Base-by-base conservation (phyloP, 2,797 vertebrate species). In the Pangasius djambal region DNA sequence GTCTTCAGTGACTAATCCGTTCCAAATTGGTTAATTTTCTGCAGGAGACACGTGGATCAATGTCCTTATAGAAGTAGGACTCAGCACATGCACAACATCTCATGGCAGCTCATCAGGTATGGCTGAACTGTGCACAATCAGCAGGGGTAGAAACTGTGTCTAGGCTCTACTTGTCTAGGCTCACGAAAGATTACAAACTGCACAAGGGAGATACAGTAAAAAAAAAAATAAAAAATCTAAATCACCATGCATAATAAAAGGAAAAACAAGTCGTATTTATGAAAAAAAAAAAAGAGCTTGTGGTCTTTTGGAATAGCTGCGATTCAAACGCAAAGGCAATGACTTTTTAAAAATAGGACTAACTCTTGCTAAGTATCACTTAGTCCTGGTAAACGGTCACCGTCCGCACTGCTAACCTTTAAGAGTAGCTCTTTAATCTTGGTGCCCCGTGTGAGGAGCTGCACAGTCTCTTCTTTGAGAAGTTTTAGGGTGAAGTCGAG, bases 381-480 rank as follows among this genome's bases (percentile, higher is more conserved):
- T 59, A 61, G 37, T 50, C 34, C 31, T 61, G 9, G 22, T 52
- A 74, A 86, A 85, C 67, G 78, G 4, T 44, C 16, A 65, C 31
- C 40, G 8, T 67, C n/a, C 59, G 81, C 63, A 37, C 83, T 82
- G 52, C 90, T 94, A 92, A 99, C 98, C 94, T 96, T 94, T 88
- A 92, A 91, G 86, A 99, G 91, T 86, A 98, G 94, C 89, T 96
- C 96, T 90, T 95, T 95, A 91, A 99, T 97, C 96, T 98, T 98
- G 90, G 95, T 94, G 92, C 97, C 97, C 91, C 94, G 95, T 85
- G 95, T 94, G 93, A 99, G 94, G 28, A 97, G 96, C 92, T 95
- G 95, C 92, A 93, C 95, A 90, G 94, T 97, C 87, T 99, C 97
- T 90, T 98, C 97, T 91, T 95, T 97, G 88, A 95, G 92, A 89